A percentile compares a stretch with the other conserved stretches of the same genome.
phyloP scores from a whole-genome alignment of 1,140 invertebrate species.

The Pogonomyrmex barbatus region DNA sequence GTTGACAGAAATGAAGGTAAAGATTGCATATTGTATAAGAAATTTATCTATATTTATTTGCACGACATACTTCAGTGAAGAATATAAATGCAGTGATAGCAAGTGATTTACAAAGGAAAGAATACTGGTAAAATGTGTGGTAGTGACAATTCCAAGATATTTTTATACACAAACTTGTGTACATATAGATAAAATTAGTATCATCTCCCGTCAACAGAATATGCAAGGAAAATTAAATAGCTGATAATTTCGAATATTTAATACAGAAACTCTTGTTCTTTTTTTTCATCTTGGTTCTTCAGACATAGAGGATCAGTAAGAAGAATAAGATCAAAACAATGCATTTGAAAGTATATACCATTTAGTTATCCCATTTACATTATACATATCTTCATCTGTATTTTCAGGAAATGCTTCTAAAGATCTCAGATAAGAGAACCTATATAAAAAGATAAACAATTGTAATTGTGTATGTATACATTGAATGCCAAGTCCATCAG shows the following conservation, averaged over 20 bases:
- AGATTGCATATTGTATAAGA: constrained; percentile 69
- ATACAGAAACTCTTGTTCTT: constrained; percentile 10
- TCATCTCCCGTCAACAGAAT: constrained; percentile 68
- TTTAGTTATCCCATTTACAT: constrained; percentile 53
- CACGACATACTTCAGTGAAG: constrained; percentile 68
- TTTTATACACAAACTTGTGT: constrained; percentile 51
- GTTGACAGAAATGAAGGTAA: constrained; percentile 63
- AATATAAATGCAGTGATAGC: constrained; percentile 67
- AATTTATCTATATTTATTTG: constrained; percentile 74
- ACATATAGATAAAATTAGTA: constrained; percentile 57
- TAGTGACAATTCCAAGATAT: constrained; percentile 58
- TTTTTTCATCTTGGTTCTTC: neutral
- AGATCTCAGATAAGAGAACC: constrained; percentile 17
- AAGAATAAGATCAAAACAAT: constrained; percentile 34
- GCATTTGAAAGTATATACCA: constrained; percentile 56
- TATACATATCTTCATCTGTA: constrained; percentile 32
- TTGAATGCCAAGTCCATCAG: constrained; percentile 65
- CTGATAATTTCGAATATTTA: constrained; percentile 51
- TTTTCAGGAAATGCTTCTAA: constrained; percentile 44
- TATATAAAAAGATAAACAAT: constrained; percentile 41
- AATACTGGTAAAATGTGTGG: constrained; percentile 36
- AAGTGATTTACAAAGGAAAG: constrained; percentile 67
- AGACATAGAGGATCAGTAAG: constrained; percentile 21
- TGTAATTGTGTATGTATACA: constrained; percentile 34
- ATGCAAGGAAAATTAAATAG: constrained; percentile 62